Percentiles rank a stretch among this genome's conserved stretches.
Evolutionary conservation across 1,140 invertebrate genomes (phyloP).

Genomic region (Listronotus oregonensis): DNA sequence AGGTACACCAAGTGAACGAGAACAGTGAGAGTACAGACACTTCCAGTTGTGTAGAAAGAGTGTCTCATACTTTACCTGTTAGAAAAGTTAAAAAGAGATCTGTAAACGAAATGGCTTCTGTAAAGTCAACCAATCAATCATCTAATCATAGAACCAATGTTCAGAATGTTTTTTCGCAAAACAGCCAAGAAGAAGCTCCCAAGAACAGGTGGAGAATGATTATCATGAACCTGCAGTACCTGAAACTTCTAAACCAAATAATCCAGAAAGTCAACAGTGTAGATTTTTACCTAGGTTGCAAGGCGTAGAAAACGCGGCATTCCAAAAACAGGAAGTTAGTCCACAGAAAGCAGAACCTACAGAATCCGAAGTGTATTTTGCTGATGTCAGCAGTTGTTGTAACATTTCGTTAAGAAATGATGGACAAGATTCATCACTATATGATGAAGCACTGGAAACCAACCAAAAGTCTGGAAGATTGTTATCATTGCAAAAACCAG

Average conservation of each 20-base stretch:
- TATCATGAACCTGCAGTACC: constrained; percentile 48
- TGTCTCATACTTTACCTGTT: constrained; percentile 59
- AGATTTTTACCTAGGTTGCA: constrained; percentile 58
- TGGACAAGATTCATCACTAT: constrained; percentile 55
- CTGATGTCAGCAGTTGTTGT: constrained; percentile 84
- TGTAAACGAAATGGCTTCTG: constrained; percentile 54
- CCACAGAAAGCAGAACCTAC: constrained; percentile 63
- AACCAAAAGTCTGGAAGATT: constrained; percentile 46
- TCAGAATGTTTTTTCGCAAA: constrained; percentile 56
- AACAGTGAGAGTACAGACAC: constrained; percentile 55
- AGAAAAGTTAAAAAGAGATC: constrained; percentile 61
- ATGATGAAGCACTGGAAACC: constrained; percentile 55
- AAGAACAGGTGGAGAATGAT: constrained; percentile 47
- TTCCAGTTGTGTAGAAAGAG: constrained; percentile 55
- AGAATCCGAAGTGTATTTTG: constrained; percentile 82
- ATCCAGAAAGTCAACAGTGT: constrained; percentile 44
- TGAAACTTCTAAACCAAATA: constrained; percentile 32
- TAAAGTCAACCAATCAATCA: constrained; percentile 53
- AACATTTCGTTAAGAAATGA: constrained; percentile 72
- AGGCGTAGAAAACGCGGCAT: constrained; percentile 70
- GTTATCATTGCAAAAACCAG: constrained; percentile 44
- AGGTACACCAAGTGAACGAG: constrained; percentile 54
- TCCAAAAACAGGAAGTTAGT: constrained; percentile 64
- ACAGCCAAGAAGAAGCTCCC: constrained; percentile 38
- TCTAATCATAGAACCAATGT: constrained; percentile 55